Conservation (phyloP, 2,888 invertebrate genomes). For the Dendrolimus houi region DNA sequence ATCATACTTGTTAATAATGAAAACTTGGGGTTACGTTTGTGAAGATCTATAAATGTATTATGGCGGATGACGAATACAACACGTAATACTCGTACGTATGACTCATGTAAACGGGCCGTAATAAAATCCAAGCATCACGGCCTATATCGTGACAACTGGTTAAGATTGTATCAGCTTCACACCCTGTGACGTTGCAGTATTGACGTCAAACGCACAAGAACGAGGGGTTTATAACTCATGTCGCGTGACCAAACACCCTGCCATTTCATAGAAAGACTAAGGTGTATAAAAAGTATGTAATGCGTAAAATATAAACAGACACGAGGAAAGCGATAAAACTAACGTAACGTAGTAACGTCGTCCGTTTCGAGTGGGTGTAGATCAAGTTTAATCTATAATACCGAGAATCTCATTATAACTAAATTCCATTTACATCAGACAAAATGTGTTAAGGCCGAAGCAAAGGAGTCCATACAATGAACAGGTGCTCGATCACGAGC, state of each 20-base stretch:
- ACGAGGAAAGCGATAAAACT: neutral
- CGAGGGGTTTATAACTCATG: conserved; percentile 12
- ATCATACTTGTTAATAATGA: no score
- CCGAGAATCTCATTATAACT: neutral
- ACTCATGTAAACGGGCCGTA: neutral
- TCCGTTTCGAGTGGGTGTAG: neutral
- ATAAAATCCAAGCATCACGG: neutral
- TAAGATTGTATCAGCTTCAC: conserved; percentile 8
- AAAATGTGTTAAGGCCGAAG: neutral
- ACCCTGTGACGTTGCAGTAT: conserved; percentile 16
- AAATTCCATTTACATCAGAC: neutral
- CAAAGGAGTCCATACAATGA: no score
- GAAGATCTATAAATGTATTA: no score
- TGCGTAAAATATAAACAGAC: neutral
- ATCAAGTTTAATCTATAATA: neutral
- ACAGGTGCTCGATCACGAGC: no score
- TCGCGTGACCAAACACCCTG: conserved; percentile 24
- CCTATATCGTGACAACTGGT: conserved; percentile 1
- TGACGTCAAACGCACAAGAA: conserved; percentile 24
- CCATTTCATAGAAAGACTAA: neutral
- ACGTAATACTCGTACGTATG: neutral
- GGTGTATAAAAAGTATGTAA: neutral
- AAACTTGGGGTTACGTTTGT: no score
- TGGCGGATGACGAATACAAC: neutral
- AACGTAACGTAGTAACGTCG: neutral